Evolutionary conservation across 2,113 vertebrate species (phyloP).

Genomic region (Cacatua alba): DNA sequence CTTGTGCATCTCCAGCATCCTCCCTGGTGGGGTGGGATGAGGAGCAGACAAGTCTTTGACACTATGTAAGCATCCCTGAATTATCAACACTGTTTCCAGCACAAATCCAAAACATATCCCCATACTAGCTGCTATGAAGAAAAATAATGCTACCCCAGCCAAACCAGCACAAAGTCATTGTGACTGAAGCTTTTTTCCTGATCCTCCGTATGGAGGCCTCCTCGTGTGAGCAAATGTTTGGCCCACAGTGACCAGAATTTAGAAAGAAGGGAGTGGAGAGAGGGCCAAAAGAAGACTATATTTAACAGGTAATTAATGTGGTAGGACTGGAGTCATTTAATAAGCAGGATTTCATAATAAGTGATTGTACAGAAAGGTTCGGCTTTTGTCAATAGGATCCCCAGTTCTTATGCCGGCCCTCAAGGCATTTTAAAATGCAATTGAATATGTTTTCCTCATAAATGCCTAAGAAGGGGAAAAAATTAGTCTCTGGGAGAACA

Average conservation of each 20-base stretch:
- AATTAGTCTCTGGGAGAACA: background rate
- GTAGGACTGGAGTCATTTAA: background rate
- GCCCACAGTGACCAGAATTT: background rate
- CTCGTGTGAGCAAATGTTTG: background rate
- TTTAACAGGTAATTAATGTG: background rate
- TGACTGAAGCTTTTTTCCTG: background rate
- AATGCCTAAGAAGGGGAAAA: background rate
- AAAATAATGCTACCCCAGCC: background rate
- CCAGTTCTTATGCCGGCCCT: background rate
- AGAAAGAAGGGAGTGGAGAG: background rate
- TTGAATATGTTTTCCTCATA: background rate
- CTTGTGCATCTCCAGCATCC: background rate
- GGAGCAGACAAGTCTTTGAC: background rate
- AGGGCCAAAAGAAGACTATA: background rate
- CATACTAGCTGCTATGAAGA: background rate
- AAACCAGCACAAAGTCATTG: background rate
- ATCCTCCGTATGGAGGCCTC: background rate
- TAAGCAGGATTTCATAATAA: background rate
- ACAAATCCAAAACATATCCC: background rate
- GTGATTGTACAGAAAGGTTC: background rate
- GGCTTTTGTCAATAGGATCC: background rate
- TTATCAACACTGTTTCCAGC: background rate
- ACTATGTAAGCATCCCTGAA: background rate
- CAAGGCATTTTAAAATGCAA: background rate
- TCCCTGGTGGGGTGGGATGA: rapidly evolving